Conservation (phyloP, 2,113 vertebrate species). For the Ammodytes dubius region DNA sequence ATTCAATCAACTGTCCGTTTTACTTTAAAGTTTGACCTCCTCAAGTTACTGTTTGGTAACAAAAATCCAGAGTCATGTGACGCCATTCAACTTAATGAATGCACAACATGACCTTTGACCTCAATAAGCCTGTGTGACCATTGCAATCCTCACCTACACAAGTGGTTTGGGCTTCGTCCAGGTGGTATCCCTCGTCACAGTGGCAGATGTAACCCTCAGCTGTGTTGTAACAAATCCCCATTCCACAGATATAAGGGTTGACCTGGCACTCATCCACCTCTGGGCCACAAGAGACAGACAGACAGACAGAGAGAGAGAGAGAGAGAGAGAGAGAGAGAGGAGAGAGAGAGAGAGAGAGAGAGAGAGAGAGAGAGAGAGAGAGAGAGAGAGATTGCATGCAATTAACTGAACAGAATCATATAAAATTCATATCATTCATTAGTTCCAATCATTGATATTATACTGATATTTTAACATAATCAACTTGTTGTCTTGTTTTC, state of each 20-base stretch:
- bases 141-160: slow-evolving; percentile 89
- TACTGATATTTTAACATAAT: background rate
- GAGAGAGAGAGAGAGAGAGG: no score
- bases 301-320: background rate
- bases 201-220: slow-evolving; percentile 92
- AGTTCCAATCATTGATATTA: background rate
- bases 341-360: no score
- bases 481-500: background rate
- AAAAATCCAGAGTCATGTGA: no score
- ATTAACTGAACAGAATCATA: background rate
- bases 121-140: background rate
- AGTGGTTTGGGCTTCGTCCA: slow-evolving; percentile 86
- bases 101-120: slow-evolving; percentile 10
- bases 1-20: no score
- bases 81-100: background rate
- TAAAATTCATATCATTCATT: background rate
- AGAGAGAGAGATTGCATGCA: background rate
- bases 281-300: slow-evolving; percentile 61
- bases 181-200: slow-evolving; percentile 89
- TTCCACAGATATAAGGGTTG: slow-evolving; percentile 93
- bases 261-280: slow-evolving; percentile 96
- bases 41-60: no score
- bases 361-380: no score
- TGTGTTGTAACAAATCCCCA: slow-evolving; percentile 93
- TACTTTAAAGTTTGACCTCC: no score